Percentiles rank a stretch among this genome's conserved stretches.
phyloP scores from a whole-genome alignment of 2,113 vertebrate species.

The Takifugu flavidus region DNA sequence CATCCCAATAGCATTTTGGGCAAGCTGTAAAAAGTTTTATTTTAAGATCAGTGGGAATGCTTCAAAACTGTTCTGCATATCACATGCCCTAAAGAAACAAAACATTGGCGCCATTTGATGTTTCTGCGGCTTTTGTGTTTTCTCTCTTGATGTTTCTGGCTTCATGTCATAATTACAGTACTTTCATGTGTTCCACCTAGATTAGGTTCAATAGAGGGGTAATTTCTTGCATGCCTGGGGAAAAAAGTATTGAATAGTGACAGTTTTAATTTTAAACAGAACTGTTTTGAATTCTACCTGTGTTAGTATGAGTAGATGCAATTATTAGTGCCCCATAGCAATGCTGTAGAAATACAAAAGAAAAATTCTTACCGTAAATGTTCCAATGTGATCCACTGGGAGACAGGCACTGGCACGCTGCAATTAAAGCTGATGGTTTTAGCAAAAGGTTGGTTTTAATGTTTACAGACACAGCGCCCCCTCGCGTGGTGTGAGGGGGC shows the following conservation, averaged over 20 bases:
- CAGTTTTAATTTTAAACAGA: no score
- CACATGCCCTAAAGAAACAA: neutral
- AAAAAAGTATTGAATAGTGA: conserved; percentile 5
- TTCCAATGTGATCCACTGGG: neutral
- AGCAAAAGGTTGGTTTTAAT: neutral
- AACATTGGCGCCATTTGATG: no score
- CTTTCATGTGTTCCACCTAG: conserved; percentile 1
- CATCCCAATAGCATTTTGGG: conserved; percentile 5
- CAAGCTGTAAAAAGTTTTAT: conserved; percentile 29
- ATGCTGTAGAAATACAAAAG: neutral
- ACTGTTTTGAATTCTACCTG: no score
- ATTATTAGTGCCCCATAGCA: no score
- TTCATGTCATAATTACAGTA: neutral
- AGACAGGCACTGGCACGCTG: neutral
- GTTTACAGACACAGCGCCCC: conserved; percentile 22
- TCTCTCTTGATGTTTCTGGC: no score
- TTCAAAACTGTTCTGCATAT: conserved; percentile 20
- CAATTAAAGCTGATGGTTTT: no score
- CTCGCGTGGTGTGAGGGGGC: conserved; percentile 25
- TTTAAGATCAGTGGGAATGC: neutral
- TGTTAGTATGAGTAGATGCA: no score
- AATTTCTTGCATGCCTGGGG: neutral
- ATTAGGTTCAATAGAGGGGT: neutral
- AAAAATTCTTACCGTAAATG: neutral
- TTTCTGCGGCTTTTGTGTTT: no score